Percentiles rank a stretch among this genome's conserved stretches.
Evolutionary conservation across 2,113 vertebrate species (phyloP).

Genomic region (Scomber colias): DNA sequence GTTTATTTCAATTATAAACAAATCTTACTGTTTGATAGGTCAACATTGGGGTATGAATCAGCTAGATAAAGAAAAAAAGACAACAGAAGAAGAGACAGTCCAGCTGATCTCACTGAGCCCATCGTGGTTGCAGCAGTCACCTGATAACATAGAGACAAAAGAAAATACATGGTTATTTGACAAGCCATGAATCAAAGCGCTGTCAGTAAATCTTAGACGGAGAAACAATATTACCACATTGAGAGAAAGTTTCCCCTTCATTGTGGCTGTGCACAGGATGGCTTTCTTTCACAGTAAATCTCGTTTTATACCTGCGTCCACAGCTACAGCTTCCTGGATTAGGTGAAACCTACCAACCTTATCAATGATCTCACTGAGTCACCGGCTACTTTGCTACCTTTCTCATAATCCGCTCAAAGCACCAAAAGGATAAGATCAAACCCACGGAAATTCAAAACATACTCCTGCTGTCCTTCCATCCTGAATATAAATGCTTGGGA

Average conservation of each 20-base stretch:
- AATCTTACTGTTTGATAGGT: constrained; percentile 87
- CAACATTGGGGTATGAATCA: constrained; percentile 89
- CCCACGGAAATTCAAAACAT: constrained; percentile 64
- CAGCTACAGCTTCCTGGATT: constrained; percentile 65
- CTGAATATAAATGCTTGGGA: constrained; percentile 57
- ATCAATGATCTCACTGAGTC: constrained; percentile 72
- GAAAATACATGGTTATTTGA: constrained; percentile 12
- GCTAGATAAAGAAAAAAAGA: constrained; percentile 88
- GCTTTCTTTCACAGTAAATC: constrained; percentile 22
- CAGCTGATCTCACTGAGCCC: constrained; percentile 87
- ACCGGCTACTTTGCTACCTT: constrained; percentile 59
- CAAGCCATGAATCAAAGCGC: not conserved
- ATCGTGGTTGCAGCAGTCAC: constrained; percentile 78
- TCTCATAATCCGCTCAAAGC: constrained; percentile 72
- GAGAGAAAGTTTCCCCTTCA: constrained; percentile 53
- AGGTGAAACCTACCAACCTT: constrained; percentile 70
- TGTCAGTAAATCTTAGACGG: not conserved
- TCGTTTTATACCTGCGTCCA: constrained; percentile 73
- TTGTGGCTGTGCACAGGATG: constrained; percentile 31
- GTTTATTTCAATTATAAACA: not conserved
- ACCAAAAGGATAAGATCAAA: constrained; percentile 64
- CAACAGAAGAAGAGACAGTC: constrained; percentile 85
- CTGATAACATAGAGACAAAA: constrained; percentile 51
- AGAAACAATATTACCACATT: constrained; percentile 56
- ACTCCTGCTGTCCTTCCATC: constrained; percentile 48